phyloP scores from a whole-genome alignment of 30 jellyfish, hydroid and myxozoan genomes.

The Cassiopea xamachana region DNA sequence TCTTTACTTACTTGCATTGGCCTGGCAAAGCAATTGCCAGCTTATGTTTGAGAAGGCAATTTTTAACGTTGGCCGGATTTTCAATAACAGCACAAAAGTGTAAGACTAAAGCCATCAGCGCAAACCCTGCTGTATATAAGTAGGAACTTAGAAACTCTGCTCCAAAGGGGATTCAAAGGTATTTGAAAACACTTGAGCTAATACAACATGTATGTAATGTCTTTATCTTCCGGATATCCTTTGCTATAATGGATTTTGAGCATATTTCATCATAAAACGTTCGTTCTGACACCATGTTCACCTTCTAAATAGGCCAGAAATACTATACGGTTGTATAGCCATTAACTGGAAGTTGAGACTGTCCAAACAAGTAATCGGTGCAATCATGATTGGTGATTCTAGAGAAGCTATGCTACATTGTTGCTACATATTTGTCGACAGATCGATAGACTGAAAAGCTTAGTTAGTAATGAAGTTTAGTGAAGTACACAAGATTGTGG shows the following conservation, averaged over 20 bases:
- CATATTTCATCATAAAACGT: too few species aligned
- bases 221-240: constrained; percentile 6
- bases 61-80: neutral
- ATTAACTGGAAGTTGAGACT: too few species aligned
- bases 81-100: neutral
- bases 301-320: neutral
- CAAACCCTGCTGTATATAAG: neutral
- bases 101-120: neutral
- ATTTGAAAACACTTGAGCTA: neutral
- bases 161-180: neutral
- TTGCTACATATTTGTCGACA: too few species aligned
- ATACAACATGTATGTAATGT: neutral
- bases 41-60: neutral
- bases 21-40: neutral
- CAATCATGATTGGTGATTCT: too few species aligned
- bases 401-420: too few species aligned
- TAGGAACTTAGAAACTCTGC: neutral
- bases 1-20: neutral
- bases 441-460: too few species aligned
- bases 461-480: too few species aligned
- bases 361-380: too few species aligned
- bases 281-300: neutral
- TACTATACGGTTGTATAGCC: neutral
- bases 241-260: neutral
- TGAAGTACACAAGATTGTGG: too few species aligned